These are phyloP conservation scores for Pangasius larnaudii DNA, from an alignment of 2,797 vertebrate species.

Conservation along the genomic window DNA sequence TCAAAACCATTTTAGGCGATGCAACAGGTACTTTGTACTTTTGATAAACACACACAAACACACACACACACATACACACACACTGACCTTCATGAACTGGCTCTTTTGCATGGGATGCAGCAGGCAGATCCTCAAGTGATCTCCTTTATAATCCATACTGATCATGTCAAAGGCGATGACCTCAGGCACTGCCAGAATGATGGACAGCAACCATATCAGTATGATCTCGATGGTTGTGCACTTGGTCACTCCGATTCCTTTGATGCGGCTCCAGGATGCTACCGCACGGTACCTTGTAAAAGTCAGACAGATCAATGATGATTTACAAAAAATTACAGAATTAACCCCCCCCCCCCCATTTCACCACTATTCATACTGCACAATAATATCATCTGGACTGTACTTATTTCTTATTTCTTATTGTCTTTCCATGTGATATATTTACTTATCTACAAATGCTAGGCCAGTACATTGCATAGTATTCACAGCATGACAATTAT, in stretches of 20 bases:
- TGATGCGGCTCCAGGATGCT: constrained; percentile 93
- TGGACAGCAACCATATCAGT: constrained; percentile 91
- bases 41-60: background rate
- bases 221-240: constrained; percentile 93
- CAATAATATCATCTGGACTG: background rate
- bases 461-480: background rate
- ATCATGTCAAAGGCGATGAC: constrained; percentile 91
- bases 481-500: background rate
- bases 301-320: background rate
- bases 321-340: background rate
- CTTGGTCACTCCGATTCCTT: constrained; percentile 91
- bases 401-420: background rate
- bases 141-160: constrained; percentile 86
- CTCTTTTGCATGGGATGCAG: constrained; percentile 83
- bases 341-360: too few relatives aligned
- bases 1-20: background rate
- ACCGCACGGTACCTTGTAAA: constrained; percentile 90
- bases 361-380: background rate
- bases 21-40: background rate
- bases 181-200: constrained; percentile 91
- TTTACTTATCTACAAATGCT: background rate
- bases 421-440: background rate
- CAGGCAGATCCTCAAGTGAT: constrained; percentile 84
- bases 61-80: background rate
- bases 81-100: constrained; percentile 88